Base-by-base conservation (phyloP, 2,888 invertebrate species). In the Phortica okadai region DNA sequence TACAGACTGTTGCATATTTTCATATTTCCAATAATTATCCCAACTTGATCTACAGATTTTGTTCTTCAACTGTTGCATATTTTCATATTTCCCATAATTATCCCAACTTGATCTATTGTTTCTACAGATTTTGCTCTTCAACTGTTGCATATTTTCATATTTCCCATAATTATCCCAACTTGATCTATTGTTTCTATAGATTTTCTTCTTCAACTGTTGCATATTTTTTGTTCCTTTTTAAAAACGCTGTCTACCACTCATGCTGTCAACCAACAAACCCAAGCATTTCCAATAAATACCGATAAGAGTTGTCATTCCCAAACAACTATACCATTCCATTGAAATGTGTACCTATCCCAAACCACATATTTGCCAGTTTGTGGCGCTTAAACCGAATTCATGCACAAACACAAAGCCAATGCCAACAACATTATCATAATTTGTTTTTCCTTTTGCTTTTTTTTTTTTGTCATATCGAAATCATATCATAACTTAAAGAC, bases 401-500 rank as follows among this genome's bases (percentile, higher is more conserved):
- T 45, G 8, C 16, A 3, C 21, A 62, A 62, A 62, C 8, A 14
- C 5, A 14, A 11, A 3, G 50, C 8, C 3, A 8, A 14, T 14
- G 10, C 50, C 14, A 50, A 8, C 50, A 14, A 50, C 62, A 54
- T 54, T 54, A 72, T 56, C 70, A 72, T 50, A 72, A 72, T 69
- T 69, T 69, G 50, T 69, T 69, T 21, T 50, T 45, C 45, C 21
- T 72, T 72, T 21, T 21, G 0, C 21, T 21, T 21, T 21, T 21
- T 21, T 21, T 21, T 21, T 21, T 21, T 21, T 21, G n/a, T 44
- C 44, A 16, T 10, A 25, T 16, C 54, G 62, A 72, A 25, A 72
- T 72, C 56, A 72, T 72, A 56, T 56, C 70, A 72, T 50, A 50
- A 70, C 41, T 44, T 45, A 69, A 69, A 21, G 62, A 62, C 7